Conservation (phyloP, 1,140 invertebrate species). For the Scaptomyza montana region DNA sequence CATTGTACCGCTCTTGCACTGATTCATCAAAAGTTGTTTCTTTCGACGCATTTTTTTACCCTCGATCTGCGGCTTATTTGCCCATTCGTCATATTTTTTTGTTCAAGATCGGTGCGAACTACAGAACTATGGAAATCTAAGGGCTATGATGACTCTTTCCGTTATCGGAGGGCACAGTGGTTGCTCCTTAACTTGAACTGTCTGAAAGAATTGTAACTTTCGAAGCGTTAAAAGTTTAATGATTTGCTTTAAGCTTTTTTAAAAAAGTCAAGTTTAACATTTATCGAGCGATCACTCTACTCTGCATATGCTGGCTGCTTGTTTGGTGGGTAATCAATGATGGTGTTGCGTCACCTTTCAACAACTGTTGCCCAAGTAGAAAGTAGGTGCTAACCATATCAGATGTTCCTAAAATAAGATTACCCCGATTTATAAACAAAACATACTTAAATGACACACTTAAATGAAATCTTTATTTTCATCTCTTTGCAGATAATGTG, state of each 20-base stretch:
- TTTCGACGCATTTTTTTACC: constrained; percentile 32
- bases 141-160: constrained; percentile 1
- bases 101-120: background rate
- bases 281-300: background rate
- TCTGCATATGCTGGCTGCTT: constrained; percentile 7
- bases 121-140: constrained; percentile 4
- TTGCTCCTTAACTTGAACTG: background rate
- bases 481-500: constrained; percentile 90
- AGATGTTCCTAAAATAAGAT: background rate
- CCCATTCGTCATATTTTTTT: constrained; percentile 25
- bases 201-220: too few species aligned
- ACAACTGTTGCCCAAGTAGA: constrained; percentile 29
- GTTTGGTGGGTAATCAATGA: constrained; percentile 27
- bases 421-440: constrained; percentile 1
- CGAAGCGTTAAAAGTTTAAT: background rate
- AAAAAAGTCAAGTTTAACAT: background rate
- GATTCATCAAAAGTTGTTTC: constrained; percentile 56
- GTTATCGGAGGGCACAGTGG: background rate
- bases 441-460: background rate
- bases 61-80: constrained; percentile 32
- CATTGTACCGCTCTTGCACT: constrained; percentile 24
- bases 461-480: background rate
- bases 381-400: constrained; percentile 10
- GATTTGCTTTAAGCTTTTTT: too few species aligned
- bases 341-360: constrained; percentile 26